Evolutionary conservation across 2,113 vertebrate genomes (phyloP).

Genomic region (Nibea coibor): DNA sequence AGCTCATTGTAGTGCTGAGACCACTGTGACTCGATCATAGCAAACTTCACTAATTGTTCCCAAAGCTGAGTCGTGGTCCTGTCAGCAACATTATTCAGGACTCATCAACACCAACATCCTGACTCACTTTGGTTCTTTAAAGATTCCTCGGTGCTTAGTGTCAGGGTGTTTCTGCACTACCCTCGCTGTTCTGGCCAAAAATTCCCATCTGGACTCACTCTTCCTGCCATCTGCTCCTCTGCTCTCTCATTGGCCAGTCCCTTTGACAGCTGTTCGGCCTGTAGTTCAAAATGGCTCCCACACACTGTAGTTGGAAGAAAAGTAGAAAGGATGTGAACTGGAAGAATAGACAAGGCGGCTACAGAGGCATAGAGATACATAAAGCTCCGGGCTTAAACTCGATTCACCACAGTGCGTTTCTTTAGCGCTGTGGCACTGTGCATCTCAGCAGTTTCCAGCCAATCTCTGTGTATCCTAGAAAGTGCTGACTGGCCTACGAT

Average conservation of each 20-base stretch:
- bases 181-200: constrained; percentile 70
- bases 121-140: constrained; percentile 62
- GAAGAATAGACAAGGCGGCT: constrained; percentile 28
- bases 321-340: constrained; percentile 26
- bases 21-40: constrained; percentile 28
- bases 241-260: constrained; percentile 64
- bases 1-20: constrained; percentile 54
- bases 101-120: constrained; percentile 46
- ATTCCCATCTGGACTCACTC: constrained; percentile 76
- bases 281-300: constrained; percentile 46
- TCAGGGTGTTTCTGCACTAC: constrained; percentile 69
- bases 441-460: constrained; percentile 65
- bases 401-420: constrained; percentile 48
- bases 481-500: constrained; percentile 68
- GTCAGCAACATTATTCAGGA: constrained; percentile 22
- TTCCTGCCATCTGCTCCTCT: constrained; percentile 76
- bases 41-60: constrained; percentile 51
- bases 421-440: constrained; percentile 25
- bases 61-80: constrained; percentile 23
- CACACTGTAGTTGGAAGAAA: constrained; percentile 9
- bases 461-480: constrained; percentile 51
- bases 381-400: constrained; percentile 42
- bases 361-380: constrained; percentile 27
- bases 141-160: constrained; percentile 64
- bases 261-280: constrained; percentile 52